These are phyloP conservation scores for Papilio protenor DNA, from an alignment of 2,888 invertebrate genomes.

Conservation along the genomic window DNA sequence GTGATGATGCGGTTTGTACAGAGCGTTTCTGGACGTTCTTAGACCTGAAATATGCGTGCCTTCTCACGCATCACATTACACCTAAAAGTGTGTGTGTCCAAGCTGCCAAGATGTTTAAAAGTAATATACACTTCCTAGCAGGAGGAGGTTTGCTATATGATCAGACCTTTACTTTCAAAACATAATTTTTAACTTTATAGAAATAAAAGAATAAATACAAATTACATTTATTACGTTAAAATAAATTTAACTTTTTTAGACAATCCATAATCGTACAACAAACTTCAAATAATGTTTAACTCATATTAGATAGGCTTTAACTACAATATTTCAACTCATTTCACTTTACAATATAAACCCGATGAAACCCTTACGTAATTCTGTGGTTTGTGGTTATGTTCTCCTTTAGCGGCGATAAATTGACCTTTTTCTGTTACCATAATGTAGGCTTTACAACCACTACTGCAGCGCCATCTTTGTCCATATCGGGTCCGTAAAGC, in stretches of 20 bases:
- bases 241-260: background rate
- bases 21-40: too few species aligned
- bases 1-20: too few species aligned
- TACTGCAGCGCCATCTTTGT: constrained; percentile 50
- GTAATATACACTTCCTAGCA: background rate
- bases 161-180: background rate
- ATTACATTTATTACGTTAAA: background rate
- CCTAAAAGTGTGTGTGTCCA: too few species aligned
- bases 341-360: constrained; percentile 46
- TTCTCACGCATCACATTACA: too few species aligned
- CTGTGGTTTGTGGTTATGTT: constrained; percentile 49
- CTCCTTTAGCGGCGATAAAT: constrained; percentile 39
- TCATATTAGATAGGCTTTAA: background rate
- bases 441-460: constrained; percentile 49
- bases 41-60: too few species aligned
- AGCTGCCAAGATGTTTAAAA: too few species aligned
- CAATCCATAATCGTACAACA: background rate
- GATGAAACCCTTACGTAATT: constrained; percentile 42
- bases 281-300: background rate
- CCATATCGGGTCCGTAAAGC: constrained; percentile 42
- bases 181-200: background rate
- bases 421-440: constrained; percentile 41
- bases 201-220: background rate
- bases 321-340: constrained; percentile 31
- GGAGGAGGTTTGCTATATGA: background rate